These are phyloP conservation scores for Andrena camellia DNA, from an alignment of 2,888 invertebrate genomes.

Conservation along the genomic window DNA sequence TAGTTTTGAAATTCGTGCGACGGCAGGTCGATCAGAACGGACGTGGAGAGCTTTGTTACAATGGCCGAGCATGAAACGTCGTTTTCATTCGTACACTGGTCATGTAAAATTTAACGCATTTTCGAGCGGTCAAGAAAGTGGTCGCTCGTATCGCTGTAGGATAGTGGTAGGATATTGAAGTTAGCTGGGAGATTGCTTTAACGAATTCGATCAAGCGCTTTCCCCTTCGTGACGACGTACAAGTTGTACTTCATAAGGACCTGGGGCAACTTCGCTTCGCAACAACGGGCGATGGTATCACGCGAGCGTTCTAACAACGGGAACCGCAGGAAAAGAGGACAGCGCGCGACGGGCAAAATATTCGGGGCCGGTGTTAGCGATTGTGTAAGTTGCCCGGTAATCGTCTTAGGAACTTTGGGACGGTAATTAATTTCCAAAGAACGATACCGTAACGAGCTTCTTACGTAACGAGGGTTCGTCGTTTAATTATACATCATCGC, in stretches of 20 bases:
- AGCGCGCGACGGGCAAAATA: neutral
- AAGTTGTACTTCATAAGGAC: neutral
- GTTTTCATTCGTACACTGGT: neutral
- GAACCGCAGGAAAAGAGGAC: neutral
- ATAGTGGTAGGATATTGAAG: neutral
- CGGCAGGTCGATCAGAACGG: neutral
- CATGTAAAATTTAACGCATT: neutral
- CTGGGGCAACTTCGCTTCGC: constrained; percentile 3
- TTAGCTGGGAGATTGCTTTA: constrained; percentile 6
- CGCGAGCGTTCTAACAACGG: constrained; percentile 1
- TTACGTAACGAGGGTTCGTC: constrained; percentile 42
- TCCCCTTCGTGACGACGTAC: neutral
- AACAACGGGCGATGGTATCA: constrained; percentile 12
- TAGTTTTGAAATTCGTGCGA: neutral
- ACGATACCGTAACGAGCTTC: constrained; percentile 50
- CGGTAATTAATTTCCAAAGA: constrained; percentile 58
- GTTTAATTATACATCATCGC: constrained; percentile 52
- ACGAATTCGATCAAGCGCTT: constrained; percentile 14
- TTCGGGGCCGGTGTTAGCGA: constrained; percentile 22
- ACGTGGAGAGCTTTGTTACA: neutral
- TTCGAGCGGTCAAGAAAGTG: neutral
- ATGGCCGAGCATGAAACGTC: neutral
- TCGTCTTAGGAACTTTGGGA: constrained; percentile 52
- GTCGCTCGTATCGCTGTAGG: neutral
- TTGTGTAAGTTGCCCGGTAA: constrained; percentile 39